A percentile compares a stretch with the other conserved stretches of the same genome.
phyloP scores from a whole-genome alignment of 2,797 vertebrate species.

The Cyclura pinguis region DNA sequence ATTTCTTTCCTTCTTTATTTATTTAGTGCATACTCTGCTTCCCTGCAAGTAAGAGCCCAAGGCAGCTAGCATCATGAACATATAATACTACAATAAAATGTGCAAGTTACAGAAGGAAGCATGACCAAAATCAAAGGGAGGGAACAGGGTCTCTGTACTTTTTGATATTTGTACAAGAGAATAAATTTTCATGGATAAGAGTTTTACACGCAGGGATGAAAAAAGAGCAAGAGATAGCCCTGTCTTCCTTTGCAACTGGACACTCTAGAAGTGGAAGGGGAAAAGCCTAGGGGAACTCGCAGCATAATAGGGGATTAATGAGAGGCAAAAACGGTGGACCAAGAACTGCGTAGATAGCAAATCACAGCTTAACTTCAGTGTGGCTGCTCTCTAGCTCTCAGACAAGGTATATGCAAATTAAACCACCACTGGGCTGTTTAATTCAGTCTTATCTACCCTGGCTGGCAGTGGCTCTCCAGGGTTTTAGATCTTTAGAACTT shows the following conservation, averaged over 20 bases:
- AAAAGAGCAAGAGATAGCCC: background rate
- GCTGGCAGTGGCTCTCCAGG: too few relatives aligned
- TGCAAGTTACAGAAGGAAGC: background rate
- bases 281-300: background rate
- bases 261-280: background rate
- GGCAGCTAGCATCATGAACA: background rate
- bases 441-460: background rate
- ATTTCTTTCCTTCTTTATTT: background rate
- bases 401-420: background rate
- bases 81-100: background rate
- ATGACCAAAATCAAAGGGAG: background rate
- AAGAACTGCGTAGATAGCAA: background rate
- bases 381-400: background rate
- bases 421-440: background rate
- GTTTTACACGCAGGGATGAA: background rate
- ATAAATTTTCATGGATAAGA: background rate
- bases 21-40: background rate
- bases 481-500: too few relatives aligned
- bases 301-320: background rate
- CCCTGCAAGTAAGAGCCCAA: background rate
- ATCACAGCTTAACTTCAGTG: background rate
- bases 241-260: background rate
- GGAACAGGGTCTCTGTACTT: background rate
- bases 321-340: too few relatives aligned
- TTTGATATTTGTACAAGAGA: background rate